phyloP scores from a whole-genome alignment of 2,888 invertebrate species.

The Pinctada fucata region DNA sequence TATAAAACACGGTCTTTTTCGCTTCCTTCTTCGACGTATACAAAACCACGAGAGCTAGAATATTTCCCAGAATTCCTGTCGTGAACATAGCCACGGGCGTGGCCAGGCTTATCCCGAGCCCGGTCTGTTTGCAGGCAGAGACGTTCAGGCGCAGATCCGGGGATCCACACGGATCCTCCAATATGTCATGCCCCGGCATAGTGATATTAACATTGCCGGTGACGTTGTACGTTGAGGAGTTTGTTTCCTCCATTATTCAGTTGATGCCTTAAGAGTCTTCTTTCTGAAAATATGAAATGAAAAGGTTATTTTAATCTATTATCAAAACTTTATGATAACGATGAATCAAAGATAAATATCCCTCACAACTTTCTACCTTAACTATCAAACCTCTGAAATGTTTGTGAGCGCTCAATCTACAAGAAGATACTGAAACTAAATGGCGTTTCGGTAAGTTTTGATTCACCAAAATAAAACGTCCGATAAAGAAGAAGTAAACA shows the following conservation, averaged over 20 bases:
- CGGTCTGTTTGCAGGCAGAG: conserved; percentile 49
- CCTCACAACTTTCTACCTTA: no score
- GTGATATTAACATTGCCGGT: background rate
- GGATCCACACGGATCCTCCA: conserved; percentile 44
- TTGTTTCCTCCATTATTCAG: background rate
- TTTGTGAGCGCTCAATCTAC: no score
- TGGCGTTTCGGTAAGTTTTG: no score
- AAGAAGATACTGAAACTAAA: no score
- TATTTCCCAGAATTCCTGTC: conserved; percentile 72
- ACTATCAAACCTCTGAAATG: no score
- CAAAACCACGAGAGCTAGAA: conserved; percentile 73
- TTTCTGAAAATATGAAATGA: no score
- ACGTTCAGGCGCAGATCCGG: conserved; percentile 33
- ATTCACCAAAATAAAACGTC: no score
- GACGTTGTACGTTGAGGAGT: background rate
- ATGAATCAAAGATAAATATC: no score
- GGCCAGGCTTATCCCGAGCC: conserved; percentile 60
- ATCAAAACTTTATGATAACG: no score
- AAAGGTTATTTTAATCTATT: no score
- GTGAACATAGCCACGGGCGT: conserved; percentile 65
- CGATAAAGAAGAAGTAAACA: no score
- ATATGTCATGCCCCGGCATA: conserved; percentile 9
- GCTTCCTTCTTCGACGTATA: conserved; percentile 67
- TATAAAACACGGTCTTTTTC: conserved; percentile 72
- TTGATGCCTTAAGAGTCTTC: no score